These are phyloP conservation scores for Spheniscus humboldti DNA, from an alignment of 2,797 vertebrate species.

Conservation along the genomic window DNA sequence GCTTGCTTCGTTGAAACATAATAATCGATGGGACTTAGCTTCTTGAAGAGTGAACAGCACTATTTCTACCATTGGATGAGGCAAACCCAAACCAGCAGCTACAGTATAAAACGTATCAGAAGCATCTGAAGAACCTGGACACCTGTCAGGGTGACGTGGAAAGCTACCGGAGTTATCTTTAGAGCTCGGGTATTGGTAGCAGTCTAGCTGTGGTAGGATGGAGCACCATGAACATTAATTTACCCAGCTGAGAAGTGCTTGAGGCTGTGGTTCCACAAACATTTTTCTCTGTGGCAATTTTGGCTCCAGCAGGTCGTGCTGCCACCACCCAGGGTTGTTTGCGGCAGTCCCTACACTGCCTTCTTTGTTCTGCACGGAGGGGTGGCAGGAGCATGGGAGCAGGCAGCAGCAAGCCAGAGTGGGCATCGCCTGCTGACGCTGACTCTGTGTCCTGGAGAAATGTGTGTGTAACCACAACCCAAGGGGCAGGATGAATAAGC, in stretches of 20 bases:
- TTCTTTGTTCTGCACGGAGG: background rate
- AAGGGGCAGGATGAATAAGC: background rate
- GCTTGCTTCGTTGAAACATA: background rate
- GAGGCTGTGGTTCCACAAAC: background rate
- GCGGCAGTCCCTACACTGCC: background rate
- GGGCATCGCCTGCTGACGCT: background rate
- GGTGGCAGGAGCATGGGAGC: background rate
- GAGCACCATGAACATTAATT: background rate
- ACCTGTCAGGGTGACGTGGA: background rate
- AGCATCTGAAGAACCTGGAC: background rate
- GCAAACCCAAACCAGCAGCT: background rate
- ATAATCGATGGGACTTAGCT: background rate
- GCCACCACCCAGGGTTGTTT: background rate
- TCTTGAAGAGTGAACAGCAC: background rate
- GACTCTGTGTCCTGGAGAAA: background rate
- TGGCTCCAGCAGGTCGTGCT: background rate
- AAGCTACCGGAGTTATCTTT: background rate
- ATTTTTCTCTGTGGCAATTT: background rate
- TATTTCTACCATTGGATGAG: background rate
- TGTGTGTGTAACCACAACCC: slow-evolving; percentile 8
- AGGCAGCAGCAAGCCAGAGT: background rate
- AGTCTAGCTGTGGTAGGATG: background rate
- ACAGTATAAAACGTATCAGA: background rate
- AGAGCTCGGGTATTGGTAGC: background rate
- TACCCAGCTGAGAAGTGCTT: background rate